Base-by-base conservation (phyloP, 2,113 vertebrate species). In the Saimiri boliviensis region DNA sequence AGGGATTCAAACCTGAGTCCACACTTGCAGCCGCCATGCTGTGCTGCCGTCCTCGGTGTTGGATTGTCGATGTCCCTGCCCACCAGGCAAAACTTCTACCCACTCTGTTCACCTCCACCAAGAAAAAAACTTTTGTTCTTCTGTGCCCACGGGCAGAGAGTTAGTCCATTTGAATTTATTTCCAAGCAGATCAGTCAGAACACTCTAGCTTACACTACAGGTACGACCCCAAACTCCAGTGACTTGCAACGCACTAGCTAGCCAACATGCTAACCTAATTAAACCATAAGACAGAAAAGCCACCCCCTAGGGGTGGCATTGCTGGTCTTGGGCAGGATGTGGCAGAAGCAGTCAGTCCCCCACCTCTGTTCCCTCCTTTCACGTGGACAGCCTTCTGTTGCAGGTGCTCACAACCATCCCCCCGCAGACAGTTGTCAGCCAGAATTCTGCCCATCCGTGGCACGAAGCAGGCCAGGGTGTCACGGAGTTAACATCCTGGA, bases 21-120 rank as follows among this genome's bases (percentile, higher is more conserved):
- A 13, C 40, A 2, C 32, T 2, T 4, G 9, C 11, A 21, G 19
- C 25, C 30, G 1, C 63, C 11, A 0, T 1, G 32, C 84, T 3
- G 11, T 5, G 37, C 47, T 30, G n/a, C 6, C 52, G 12, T 14
- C 49, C 49, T 49, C 3, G 10, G 66, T 9, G 1, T 5, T 17
- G 20, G 21, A 0, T n/a, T 7, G 0, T n/a, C 45, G 5, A 40
- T 4, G 70, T 23, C 40, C 40, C 16, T 32, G 40, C 40, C 17
- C 32, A 17, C 60, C n/a, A 40, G 76, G 47, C 52, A 4, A 54
- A 49, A 12, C 63, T 25, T 56, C 63, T 4, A 56, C n/a, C 30
- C 19, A n/a, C 63, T 82, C 25, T 16, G 12, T 54, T 13, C 5
- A 23, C 74, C 3, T 40, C 20, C 20, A 20, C 8, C 21, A 17